A percentile compares a stretch with the other conserved stretches of the same genome.
phyloP scores from a whole-genome alignment of 2,113 vertebrate species.

The Archilochus colubris region DNA sequence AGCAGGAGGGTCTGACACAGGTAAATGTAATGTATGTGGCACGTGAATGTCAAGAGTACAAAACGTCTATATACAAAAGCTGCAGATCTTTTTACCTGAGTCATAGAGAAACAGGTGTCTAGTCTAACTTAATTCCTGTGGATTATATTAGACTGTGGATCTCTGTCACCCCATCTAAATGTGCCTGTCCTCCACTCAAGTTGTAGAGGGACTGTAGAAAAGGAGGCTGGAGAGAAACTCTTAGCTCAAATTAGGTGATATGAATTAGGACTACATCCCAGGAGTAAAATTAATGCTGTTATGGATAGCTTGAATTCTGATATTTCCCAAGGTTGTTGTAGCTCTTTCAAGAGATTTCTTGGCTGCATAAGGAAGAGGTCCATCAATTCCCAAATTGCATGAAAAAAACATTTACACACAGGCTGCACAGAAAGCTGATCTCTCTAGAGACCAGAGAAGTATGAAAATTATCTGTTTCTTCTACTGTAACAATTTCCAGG shows the following conservation, averaged over 20 bases:
- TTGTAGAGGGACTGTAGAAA: neutral
- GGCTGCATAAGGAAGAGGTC: neutral
- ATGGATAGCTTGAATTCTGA: neutral
- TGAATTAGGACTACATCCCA: neutral
- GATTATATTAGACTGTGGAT: neutral
- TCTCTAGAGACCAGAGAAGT: neutral
- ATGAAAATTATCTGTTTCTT: neutral
- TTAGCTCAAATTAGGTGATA: neutral
- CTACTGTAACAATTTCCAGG: neutral
- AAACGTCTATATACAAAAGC: neutral
- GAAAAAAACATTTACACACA: neutral
- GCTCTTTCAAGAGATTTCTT: constrained; percentile 24
- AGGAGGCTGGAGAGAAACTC: neutral
- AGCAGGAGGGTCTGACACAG: neutral
- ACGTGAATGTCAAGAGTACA: neutral
- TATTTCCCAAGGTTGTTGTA: neutral
- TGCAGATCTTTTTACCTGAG: neutral
- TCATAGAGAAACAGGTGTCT: neutral
- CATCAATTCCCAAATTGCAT: neutral
- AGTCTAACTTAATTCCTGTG: neutral
- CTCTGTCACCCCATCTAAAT: neutral
- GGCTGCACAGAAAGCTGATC: neutral
- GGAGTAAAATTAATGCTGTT: neutral
- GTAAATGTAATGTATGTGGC: neutral
- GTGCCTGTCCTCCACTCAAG: fast-evolving